Evolutionary conservation across 2,797 vertebrate genomes (phyloP).

Genomic region (Pangasius krempfi): DNA sequence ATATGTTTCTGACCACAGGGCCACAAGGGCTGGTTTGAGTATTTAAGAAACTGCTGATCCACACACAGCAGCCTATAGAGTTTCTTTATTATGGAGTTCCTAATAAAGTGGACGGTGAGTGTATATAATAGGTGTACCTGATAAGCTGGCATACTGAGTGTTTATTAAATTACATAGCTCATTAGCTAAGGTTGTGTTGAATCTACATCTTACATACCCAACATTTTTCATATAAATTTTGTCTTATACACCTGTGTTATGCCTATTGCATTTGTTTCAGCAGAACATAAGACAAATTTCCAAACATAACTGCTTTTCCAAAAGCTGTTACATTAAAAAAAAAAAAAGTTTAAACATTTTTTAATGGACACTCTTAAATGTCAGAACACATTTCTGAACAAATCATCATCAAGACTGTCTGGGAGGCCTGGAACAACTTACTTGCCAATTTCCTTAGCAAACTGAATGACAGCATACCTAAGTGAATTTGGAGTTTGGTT

Average conservation of each 20-base stretch:
- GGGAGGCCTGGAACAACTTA: neutral
- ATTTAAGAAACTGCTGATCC: too few relatives aligned
- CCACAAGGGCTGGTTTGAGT: too few relatives aligned
- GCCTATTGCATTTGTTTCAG: neutral
- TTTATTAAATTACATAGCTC: neutral
- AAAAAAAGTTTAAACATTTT: too few relatives aligned
- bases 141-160: neutral
- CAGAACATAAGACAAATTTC: neutral
- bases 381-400: neutral
- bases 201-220: neutral
- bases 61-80: too few relatives aligned
- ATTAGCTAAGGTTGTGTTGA: neutral
- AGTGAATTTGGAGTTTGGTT: neutral
- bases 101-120: neutral
- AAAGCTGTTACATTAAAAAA: neutral
- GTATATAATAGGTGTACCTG: neutral
- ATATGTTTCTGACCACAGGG: neutral
- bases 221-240: neutral
- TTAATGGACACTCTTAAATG: neutral
- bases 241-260: neutral
- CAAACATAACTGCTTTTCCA: neutral
- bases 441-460: neutral
- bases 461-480: conserved; percentile 23
- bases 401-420: neutral
- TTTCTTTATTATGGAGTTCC: too few relatives aligned